Conservation (phyloP, 1,140 invertebrate species). For the Coptotermes formosanus region DNA sequence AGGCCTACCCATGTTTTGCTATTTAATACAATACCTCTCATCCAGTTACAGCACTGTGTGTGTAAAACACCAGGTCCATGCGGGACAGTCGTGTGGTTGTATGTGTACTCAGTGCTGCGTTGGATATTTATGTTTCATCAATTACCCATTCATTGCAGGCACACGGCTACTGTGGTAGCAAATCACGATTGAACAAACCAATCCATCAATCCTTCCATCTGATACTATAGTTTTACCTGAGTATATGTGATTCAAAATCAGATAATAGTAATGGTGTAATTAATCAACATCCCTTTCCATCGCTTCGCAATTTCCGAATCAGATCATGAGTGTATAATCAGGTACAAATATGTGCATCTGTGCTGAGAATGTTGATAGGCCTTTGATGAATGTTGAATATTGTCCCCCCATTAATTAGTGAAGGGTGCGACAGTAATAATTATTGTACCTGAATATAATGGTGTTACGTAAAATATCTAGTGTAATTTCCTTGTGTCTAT, state of each 20-base stretch:
- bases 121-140: conserved; percentile 4
- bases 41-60: not conserved
- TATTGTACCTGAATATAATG: not conserved
- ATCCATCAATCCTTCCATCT: conserved; percentile 11
- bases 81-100: not conserved
- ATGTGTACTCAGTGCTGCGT: not conserved
- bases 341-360: not conserved
- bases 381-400: not conserved
- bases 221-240: not conserved
- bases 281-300: not conserved
- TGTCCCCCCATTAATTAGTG: not conserved
- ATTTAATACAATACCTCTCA: not conserved
- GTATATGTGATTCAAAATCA: conserved; percentile 9
- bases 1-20: not conserved
- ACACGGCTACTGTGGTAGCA: not conserved
- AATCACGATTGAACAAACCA: conserved; percentile 12
- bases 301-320: conserved; percentile 8
- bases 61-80: not conserved
- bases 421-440: not conserved
- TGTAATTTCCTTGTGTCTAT: not conserved
- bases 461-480: too few species aligned
- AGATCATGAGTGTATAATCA: conserved; percentile 9
- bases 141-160: not conserved
- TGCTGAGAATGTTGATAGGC: not conserved
- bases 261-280: not conserved